Conservation (phyloP, 2,888 invertebrate species). For the Drosophila lutescens region DNA sequence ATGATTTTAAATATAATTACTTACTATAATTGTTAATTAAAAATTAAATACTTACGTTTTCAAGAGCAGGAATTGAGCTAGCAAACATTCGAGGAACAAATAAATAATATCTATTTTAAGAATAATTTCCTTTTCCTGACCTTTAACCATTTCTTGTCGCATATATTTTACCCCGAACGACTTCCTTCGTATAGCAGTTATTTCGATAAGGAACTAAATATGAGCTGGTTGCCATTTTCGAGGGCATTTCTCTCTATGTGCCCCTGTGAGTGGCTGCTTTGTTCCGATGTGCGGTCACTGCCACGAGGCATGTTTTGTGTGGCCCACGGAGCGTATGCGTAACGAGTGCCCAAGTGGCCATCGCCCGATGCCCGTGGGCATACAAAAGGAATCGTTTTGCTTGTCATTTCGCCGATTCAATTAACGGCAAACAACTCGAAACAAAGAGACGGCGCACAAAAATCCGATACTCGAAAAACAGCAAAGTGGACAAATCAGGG, state of each 20-base stretch:
- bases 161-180: neutral
- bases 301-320: conserved; percentile 57
- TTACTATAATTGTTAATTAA: no score
- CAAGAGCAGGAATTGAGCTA: no score
- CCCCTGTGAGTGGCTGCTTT: conserved; percentile 20
- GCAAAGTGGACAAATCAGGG: conserved; percentile 49
- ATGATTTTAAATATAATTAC: neutral
- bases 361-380: conserved; percentile 41
- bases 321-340: conserved; percentile 69
- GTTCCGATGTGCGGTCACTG: conserved; percentile 32
- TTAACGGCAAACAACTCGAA: conserved; percentile 64
- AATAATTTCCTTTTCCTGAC: neutral
- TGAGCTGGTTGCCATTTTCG: neutral
- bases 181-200: no score
- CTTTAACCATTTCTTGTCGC: neutral
- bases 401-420: conserved; percentile 71
- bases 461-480: conserved; percentile 7
- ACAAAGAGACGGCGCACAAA: conserved; percentile 33
- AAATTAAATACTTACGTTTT: no score
- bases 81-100: no score
- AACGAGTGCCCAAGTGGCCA: conserved; percentile 61
- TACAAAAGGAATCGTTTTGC: conserved; percentile 48
- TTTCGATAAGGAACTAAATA: neutral
- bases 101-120: no score
- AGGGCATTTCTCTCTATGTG: conserved; percentile 10